Base-by-base conservation (phyloP, 2,888 invertebrate species). In the Colletes collaris region DNA sequence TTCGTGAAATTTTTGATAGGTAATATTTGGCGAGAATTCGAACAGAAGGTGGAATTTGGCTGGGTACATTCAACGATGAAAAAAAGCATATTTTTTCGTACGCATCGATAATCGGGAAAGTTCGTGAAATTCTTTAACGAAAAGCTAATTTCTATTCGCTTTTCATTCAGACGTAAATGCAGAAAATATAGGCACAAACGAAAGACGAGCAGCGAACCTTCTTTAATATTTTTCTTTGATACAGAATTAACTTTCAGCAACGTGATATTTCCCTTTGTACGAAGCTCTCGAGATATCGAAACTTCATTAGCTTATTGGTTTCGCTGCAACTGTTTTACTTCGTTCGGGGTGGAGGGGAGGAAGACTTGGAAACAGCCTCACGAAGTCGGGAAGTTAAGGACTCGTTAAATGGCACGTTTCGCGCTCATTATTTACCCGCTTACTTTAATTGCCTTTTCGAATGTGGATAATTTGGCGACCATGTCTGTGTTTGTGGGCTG, bases 261-360 rank as follows among this genome's bases (percentile, higher is more conserved):
- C 27, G 52, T 13, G 5, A 19, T n/a, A 35, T 60, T 53, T 35
- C 35, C 62, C 53, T 71, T 71, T 55, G 68, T 65, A 44, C 46
- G 59, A 55, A 16, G 58, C 69, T 63, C 76, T 76, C 81, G 77
- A 27, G 27, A 75, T 52, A 77, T 72, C 60, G 70, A 72, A 83
- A 78, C 60, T 76, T 81, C 72, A 73, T 81, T 73, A 83, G 79
- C 65, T 77, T 62, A 73, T 52, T 50, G 59, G 69, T 66, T 82
- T 37, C 50, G 58, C 27, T 46, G 60, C 56, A 78, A 72, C 71
- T 62, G 74, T 81, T 74, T 81, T 60, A 52, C 59, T 67, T 68
- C 27, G 66, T 16, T 37, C 37, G 27, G 19, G 13, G n/a, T n/a
- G n/a, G 40, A 49, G 16, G 59, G 37, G 49, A 27, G 37, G 55